These are phyloP conservation scores for Lepus americanus DNA, from an alignment of 2,113 vertebrate genomes.

Conservation along the genomic window DNA sequence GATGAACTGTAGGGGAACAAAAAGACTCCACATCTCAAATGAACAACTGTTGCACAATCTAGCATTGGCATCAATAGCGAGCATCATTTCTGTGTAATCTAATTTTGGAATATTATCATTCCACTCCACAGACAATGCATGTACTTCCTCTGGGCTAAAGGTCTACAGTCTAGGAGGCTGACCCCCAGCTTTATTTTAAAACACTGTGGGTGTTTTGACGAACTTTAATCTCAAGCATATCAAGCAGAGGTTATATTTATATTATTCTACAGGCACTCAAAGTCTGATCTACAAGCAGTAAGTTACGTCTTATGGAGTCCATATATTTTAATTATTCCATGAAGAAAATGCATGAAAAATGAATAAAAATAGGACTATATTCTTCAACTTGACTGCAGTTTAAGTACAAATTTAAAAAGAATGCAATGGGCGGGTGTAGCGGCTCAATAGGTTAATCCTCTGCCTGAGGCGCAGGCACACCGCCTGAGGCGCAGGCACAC, in stretches of 20 bases:
- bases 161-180: not conserved
- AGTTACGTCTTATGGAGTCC: not conserved
- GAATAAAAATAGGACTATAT: not conserved
- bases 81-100: not conserved
- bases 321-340: not conserved
- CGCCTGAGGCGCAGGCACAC: no score
- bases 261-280: not conserved
- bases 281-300: not conserved
- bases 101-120: not conserved
- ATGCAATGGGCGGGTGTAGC: fast-evolving
- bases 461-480: no score
- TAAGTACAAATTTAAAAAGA: not conserved
- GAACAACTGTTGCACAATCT: not conserved
- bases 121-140: not conserved
- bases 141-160: not conserved
- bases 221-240: not conserved
- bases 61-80: not conserved
- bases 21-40: slow-evolving; percentile 11
- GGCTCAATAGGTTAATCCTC: no score
- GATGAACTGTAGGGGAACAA: slow-evolving; percentile 40
- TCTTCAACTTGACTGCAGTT: not conserved
- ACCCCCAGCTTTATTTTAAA: slow-evolving; percentile 21
- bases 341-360: not conserved
- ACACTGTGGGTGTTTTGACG: not conserved
- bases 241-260: not conserved